phyloP scores from a whole-genome alignment of 2,797 vertebrate species.

The Falco columbarius region DNA sequence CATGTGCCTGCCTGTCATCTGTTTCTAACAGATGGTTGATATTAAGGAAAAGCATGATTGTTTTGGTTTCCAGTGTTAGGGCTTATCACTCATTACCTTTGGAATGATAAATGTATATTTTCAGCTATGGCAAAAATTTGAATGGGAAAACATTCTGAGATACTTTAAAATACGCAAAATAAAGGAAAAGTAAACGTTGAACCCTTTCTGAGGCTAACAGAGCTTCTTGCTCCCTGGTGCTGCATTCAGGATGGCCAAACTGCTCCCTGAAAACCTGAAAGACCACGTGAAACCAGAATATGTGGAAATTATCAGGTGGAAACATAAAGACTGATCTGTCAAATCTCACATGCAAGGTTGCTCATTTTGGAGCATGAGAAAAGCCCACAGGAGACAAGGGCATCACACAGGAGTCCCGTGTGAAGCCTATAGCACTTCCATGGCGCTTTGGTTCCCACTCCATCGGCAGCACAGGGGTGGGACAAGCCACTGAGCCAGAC shows the following conservation, averaged over 20 bases:
- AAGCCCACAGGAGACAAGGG: not conserved
- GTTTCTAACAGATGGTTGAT: not conserved
- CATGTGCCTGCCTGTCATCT: not conserved
- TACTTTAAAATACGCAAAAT: not conserved
- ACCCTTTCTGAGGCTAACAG: not conserved
- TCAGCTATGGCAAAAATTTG: not conserved
- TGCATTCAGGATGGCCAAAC: not conserved
- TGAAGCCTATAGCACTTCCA: not conserved
- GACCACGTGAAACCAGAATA: rapidly evolving
- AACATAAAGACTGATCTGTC: not conserved
- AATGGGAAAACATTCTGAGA: not conserved
- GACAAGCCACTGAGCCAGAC: not conserved
- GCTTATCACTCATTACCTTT: not conserved
- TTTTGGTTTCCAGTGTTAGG: not conserved
- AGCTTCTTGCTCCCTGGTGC: not conserved
- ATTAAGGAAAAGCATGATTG: not conserved
- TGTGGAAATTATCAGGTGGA: rapidly evolving
- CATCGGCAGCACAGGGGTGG: rapidly evolving
- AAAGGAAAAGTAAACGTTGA: not conserved
- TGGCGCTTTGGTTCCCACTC: not conserved
- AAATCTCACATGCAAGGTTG: not conserved
- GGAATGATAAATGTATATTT: not conserved
- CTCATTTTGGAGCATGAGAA: not conserved
- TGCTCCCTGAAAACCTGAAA: not conserved
- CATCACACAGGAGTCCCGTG: not conserved